Evolutionary conservation across 1,140 invertebrate genomes (phyloP), one percentile per base, ranked within the genome.

Genomic region (Acromyrmex echinatior): DNA sequence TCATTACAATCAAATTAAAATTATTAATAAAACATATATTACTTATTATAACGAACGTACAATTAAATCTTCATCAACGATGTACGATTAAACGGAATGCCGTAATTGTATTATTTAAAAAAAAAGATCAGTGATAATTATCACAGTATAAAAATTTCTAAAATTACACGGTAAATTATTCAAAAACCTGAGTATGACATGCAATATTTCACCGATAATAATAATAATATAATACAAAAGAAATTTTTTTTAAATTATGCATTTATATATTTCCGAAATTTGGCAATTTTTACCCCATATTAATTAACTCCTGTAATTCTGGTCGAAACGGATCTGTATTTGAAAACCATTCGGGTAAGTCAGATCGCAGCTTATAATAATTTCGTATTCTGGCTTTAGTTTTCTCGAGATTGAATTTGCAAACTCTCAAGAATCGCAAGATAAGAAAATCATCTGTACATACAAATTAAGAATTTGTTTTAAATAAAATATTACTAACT

Each of bases 321-420:
- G 96, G 95, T 18, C 96, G 86, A 18, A 93, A 89, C 2, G 97
- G 97, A 95, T 97, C 95, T 77, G 96, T 95, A 80, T 97, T 95
- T 9, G 87, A 70, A 90, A 96, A 97, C 97, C 97, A 97, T 91
- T 97, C 96, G 0, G 96, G 93, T 49, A 95, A 89, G 63, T 95
- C 94, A 0, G 93, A 90, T 65, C 96, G 94, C 92, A 97, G 96
- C 73, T 93, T 93, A 85, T 96, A 96, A 91, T 96, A 97, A 87
- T 96, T 97, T 73, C 90, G 93, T 0, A 97, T 90, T 91, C 97
- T 97, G 45, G 78, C 92, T 89, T 97, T 97, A 0, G 96, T 94
- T 87, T 94, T 95, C 6, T 96, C 96, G 0, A 96, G 77, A 86
- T 97, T 94, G 90, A 96, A 97, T 92, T 97, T 97, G 74, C 96